These are phyloP conservation scores for Muscicapa comitata DNA, from an alignment of 2,797 vertebrate genomes.

Conservation along the genomic window DNA sequence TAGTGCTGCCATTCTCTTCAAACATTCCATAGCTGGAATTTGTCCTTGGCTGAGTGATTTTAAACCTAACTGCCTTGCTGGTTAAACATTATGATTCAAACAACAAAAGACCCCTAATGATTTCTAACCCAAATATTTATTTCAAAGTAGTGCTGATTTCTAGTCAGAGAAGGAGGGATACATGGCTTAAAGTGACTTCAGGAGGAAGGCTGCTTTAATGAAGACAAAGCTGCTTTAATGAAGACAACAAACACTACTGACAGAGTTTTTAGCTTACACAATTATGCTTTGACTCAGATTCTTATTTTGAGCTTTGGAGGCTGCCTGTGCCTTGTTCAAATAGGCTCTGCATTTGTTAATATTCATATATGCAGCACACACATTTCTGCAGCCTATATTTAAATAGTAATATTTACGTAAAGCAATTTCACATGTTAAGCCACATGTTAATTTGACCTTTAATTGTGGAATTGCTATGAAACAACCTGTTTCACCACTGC, in stretches of 20 bases:
- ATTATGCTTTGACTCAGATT: background rate
- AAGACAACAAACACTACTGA: background rate
- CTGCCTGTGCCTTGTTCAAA: background rate
- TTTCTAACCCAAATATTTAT: background rate
- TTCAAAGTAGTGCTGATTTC: background rate
- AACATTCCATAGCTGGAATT: background rate
- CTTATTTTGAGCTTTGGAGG: background rate
- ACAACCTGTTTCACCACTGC: fast-evolving
- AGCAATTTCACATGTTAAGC: background rate
- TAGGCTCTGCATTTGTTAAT: background rate
- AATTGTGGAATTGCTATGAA: background rate
- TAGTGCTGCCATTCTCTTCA: background rate
- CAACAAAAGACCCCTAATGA: background rate
- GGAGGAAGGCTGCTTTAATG: background rate
- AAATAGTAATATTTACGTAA: background rate
- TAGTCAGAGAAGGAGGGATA: background rate
- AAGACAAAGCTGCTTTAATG: background rate
- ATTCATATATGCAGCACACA: fast-evolving
- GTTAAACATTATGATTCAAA: background rate
- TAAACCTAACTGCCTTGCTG: background rate
- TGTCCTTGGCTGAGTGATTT: background rate
- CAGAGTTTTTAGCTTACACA: background rate
- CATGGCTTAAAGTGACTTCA: background rate
- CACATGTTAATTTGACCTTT: background rate
- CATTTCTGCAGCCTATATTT: background rate